Percentiles rank a stretch among this genome's conserved stretches.
Evolutionary conservation across 2,888 invertebrate genomes (phyloP).

Genomic region (Sinotaia quadrata): DNA sequence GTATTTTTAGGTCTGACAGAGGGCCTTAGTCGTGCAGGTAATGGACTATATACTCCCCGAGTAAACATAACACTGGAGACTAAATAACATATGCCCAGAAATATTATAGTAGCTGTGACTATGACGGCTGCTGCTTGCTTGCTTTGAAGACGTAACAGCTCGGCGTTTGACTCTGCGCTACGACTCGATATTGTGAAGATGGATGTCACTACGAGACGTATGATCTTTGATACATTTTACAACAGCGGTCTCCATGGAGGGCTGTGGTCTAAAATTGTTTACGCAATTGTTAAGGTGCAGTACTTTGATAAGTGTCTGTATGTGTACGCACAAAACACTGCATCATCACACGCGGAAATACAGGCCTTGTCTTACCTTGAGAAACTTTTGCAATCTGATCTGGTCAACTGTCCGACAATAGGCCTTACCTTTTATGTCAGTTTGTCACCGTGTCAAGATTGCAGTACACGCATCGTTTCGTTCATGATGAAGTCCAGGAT

Average conservation of each 20-base stretch:
- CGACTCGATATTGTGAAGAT: too few species aligned
- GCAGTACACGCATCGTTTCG: neutral
- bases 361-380: neutral
- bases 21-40: too few species aligned
- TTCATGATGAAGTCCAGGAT: neutral
- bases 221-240: too few species aligned
- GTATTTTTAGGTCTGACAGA: too few species aligned
- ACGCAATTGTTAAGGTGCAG: neutral
- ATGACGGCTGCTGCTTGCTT: too few species aligned
- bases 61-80: too few species aligned
- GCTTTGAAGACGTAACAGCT: too few species aligned
- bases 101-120: too few species aligned
- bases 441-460: neutral
- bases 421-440: neutral
- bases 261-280: neutral
- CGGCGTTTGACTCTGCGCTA: too few species aligned
- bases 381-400: neutral
- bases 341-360: neutral
- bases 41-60: too few species aligned
- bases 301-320: neutral
- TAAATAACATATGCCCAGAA: too few species aligned
- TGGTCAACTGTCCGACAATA: neutral
- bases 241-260: neutral
- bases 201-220: constrained; percentile 1
- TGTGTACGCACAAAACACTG: neutral